These are phyloP conservation scores for Calycopis cecrops DNA, from an alignment of 1,140 invertebrate genomes.

Conservation along the genomic window DNA sequence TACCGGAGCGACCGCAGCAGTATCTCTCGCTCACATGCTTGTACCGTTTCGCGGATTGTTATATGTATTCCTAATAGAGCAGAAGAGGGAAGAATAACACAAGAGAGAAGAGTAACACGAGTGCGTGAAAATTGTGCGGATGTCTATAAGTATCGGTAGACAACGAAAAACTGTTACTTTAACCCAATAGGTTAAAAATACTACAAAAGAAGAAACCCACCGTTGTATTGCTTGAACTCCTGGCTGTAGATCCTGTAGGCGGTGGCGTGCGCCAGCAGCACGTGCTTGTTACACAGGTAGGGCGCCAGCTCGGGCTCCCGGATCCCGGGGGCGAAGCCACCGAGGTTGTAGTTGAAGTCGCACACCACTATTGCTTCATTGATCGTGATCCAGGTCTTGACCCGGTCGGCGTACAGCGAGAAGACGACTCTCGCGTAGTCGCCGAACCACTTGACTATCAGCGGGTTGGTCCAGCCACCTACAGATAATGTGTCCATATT, in stretches of 20 bases:
- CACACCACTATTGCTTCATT: conserved; percentile 55
- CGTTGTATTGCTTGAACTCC: conserved; percentile 30
- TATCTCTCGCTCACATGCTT: too few relatives aligned
- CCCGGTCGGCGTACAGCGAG: conserved; percentile 55
- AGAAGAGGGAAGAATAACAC: too few relatives aligned
- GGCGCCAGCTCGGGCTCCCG: conserved; percentile 44
- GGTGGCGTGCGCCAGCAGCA: conserved; percentile 35
- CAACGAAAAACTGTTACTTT: too few relatives aligned
- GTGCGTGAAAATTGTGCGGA: too few relatives aligned
- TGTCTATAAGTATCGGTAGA: too few relatives aligned
- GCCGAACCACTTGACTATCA: conserved; percentile 64
- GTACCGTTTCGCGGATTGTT: too few relatives aligned
- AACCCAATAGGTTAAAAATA: too few relatives aligned
- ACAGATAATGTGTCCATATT: too few relatives aligned
- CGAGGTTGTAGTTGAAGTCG: conserved; percentile 46
- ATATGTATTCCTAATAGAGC: too few relatives aligned
- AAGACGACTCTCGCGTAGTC: conserved; percentile 60
- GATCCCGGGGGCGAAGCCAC: conserved; percentile 60
- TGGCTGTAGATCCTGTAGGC: conserved; percentile 35
- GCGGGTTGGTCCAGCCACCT: conserved; percentile 76
- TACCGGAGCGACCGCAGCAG: too few relatives aligned
- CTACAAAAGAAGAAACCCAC: too few relatives aligned
- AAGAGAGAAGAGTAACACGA: too few relatives aligned
- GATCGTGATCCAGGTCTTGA: conserved; percentile 60
- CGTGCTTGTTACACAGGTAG: conserved; percentile 34